Evolutionary conservation across 2,113 vertebrate genomes (phyloP), one percentile per base, ranked within the genome.

Genomic region (Callospermophilus lateralis): DNA sequence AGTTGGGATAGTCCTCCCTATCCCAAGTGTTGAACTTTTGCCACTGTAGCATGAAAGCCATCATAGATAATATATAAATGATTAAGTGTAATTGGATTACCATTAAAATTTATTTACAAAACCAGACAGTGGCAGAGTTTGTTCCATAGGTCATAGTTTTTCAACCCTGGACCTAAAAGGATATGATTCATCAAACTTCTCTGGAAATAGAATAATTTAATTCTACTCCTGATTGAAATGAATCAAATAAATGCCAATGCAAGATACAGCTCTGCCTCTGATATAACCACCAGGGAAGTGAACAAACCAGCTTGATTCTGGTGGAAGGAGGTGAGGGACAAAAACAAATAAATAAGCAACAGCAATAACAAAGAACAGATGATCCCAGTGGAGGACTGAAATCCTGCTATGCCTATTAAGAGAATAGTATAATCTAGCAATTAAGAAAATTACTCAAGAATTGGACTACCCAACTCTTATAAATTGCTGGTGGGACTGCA

Each of bases 141-240:
- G 19, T 26, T 34, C 11, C 0, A n/a, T 37, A 32, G 67, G 4
- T 2, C 37, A 28, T 13, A 79, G 26, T 55, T n/a, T 89, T 9
- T 51, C 16, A 90, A 26, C 9, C 24, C 11, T 53, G 85, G 48
- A 67, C 19, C 12, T 76, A 70, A 24, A 84, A 70, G 42, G 4
- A 86, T 65, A 4, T 85, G 45, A 77, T 72, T 95, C 30, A 77
- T 51, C 92, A 92, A 80, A 42, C 7, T 67, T 85, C 12, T 61
- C 73, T 89, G 86, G 17, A 95, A 94, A 65, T 17, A 67, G 2
- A 95, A 63, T 22, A 80, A 80, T 74, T 90, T 55, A 48, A 65
- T 4, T 87, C 8, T 74, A 48, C n/a, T 76, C 72, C 34, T 95
- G 6, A 72, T 34, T 86, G 24, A 83, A 68, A 79, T 84, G 37